phyloP scores from a whole-genome alignment of 2,113 vertebrate genomes.

The Micronisus gabar region DNA sequence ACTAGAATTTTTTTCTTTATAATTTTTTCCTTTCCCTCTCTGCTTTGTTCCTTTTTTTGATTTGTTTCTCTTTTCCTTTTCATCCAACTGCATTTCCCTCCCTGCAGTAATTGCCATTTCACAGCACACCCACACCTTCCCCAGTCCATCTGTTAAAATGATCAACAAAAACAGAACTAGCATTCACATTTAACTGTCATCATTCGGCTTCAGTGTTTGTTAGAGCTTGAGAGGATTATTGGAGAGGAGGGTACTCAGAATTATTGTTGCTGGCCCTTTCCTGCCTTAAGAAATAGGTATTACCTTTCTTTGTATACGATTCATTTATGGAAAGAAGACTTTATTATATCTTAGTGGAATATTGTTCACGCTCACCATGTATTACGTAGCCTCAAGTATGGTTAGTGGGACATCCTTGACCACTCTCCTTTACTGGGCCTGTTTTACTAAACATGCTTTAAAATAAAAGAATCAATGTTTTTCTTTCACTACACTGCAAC shows the following conservation, averaged over 20 bases:
- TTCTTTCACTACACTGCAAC: background rate
- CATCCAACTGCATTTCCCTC: conserved; percentile 20
- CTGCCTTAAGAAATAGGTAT: background rate
- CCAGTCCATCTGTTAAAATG: conserved; percentile 52
- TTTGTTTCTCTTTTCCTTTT: conserved; percentile 13
- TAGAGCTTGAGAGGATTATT: background rate
- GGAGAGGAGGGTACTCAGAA: background rate
- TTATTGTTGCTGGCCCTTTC: conserved; percentile 7
- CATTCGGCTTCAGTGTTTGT: background rate
- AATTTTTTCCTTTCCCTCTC: background rate
- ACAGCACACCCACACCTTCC: conserved; percentile 57
- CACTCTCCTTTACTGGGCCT: background rate
- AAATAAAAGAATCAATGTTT: background rate
- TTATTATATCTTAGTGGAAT: background rate
- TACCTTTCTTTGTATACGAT: background rate
- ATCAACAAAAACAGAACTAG: conserved; percentile 41
- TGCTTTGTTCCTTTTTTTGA: background rate
- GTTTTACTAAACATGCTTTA: background rate
- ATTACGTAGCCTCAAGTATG: background rate
- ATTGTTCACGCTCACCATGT: background rate
- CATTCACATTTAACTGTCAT: background rate
- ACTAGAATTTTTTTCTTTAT: background rate
- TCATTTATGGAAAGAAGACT: background rate
- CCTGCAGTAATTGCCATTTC: conserved; percentile 48
- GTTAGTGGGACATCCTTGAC: background rate